Evolutionary conservation across 1,140 invertebrate genomes (phyloP).

Genomic region (Dufourea novaeangliae): DNA sequence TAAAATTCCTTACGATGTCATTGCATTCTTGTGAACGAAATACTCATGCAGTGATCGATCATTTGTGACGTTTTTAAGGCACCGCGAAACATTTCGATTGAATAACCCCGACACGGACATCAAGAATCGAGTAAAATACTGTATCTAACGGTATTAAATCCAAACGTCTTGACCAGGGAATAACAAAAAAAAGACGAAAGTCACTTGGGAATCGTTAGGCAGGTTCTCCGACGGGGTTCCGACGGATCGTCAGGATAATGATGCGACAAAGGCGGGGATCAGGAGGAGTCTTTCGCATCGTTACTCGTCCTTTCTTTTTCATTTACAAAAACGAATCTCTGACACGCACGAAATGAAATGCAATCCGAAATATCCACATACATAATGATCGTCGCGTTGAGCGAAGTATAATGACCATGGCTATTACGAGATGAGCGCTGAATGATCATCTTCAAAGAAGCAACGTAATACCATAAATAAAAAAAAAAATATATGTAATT

Average conservation of each 20-base stretch:
- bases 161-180: background rate
- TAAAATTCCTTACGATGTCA: too few relatives aligned
- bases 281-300: background rate
- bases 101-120: background rate
- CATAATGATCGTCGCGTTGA: background rate
- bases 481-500: too few relatives aligned
- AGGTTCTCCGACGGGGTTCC: background rate
- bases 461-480: too few relatives aligned
- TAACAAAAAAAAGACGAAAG: constrained; percentile 28
- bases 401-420: background rate
- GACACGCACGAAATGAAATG: background rate
- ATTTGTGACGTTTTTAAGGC: background rate
- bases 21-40: background rate
- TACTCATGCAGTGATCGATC: background rate
- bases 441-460: too few relatives aligned
- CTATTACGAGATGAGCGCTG: background rate
- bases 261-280: constrained; percentile 10
- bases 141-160: background rate
- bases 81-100: background rate
- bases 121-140: constrained; percentile 10
- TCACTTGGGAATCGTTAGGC: constrained; percentile 36
- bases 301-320: background rate
- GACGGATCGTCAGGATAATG: constrained; percentile 12
- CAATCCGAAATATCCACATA: background rate
- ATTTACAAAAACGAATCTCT: constrained; percentile 10